Percentiles rank a stretch among this genome's conserved stretches.
phyloP scores from a whole-genome alignment of 53 echinoderm and acorn worm genomes.

The Echinometra lucunter region DNA sequence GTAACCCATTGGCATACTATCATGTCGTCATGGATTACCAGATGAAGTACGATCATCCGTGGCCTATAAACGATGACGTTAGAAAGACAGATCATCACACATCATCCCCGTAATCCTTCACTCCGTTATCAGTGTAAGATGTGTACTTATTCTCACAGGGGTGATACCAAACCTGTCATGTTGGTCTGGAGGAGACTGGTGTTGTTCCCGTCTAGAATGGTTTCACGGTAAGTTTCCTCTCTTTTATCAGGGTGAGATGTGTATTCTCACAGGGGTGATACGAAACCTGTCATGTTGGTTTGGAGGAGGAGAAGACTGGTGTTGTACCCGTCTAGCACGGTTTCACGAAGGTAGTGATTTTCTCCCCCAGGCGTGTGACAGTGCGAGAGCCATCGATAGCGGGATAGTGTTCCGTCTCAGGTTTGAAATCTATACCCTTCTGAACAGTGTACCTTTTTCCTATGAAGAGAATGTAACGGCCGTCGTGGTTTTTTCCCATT shows the following conservation, averaged over 20 bases:
- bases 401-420: background rate
- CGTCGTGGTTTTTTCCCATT: background rate
- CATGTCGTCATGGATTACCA: background rate
- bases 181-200: background rate
- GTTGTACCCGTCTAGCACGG: background rate
- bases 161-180: background rate
- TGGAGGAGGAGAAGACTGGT: background rate
- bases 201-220: no score
- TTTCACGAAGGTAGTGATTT: background rate
- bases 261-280: background rate
- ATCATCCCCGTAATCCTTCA: background rate
- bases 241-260: background rate
- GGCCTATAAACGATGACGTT: background rate
- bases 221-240: background rate
- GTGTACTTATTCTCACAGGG: background rate
- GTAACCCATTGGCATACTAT: background rate
- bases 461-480: background rate
- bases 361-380: background rate
- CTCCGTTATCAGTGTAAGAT: background rate
- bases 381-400: background rate
- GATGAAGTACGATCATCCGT: conserved; percentile 8
- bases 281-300: background rate
- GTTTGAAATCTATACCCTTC: background rate
- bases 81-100: background rate
- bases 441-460: background rate